Base-by-base conservation (phyloP, 2,888 invertebrate species). In the Acleris cristana region DNA sequence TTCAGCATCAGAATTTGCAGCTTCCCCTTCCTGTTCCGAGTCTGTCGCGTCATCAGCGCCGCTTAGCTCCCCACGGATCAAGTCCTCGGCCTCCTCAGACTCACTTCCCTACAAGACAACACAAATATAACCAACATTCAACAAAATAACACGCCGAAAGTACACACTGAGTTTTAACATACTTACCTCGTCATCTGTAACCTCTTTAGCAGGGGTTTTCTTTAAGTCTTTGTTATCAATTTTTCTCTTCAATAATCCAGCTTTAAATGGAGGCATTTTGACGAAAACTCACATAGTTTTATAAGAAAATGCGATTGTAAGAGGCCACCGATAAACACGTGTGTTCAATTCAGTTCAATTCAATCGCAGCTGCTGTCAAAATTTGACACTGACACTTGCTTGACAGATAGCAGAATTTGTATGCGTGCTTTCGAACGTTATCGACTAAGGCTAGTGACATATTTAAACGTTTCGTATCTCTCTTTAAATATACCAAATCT, bases 1-100 rank as follows among this genome's bases (percentile, higher is more conserved):
- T 76, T 92, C 89, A 23, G 83, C 83, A 60, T 93, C 88, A 6
- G 92, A 88, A 16, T 79, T 79, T 14, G 84, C 86, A n/a, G 79
- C 77, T 70, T 91, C 90, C 40, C 92, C 93, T 62, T 88, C 90
- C n/a, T 79, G 79, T 64, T 91, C 91, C 0, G 91, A 89, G 74
- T 91, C 90, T 1, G 89, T 84, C 2, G 79, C 82, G 59, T 90
- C 91, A 2, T 76, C 83, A 0, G 75, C 83, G 1, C 72, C 77
- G 34, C 86, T 81, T 61, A 91, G 67, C 19, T 81, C 79, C 14
- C 86, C 86, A 5, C 70, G 76, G 2, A 89, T 72, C 59, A 90
- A 75, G 12, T 86, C 83, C 56, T 81, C 81, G 26, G 70, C 75
- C 3, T 75, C 79, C 10, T 76, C 82, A 34, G 78, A 77, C 54